A percentile compares a stretch with the other conserved stretches of the same genome.
Conservation (phyloP, 2,113 vertebrate genomes). For the Mohoua ochrocephala region DNA sequence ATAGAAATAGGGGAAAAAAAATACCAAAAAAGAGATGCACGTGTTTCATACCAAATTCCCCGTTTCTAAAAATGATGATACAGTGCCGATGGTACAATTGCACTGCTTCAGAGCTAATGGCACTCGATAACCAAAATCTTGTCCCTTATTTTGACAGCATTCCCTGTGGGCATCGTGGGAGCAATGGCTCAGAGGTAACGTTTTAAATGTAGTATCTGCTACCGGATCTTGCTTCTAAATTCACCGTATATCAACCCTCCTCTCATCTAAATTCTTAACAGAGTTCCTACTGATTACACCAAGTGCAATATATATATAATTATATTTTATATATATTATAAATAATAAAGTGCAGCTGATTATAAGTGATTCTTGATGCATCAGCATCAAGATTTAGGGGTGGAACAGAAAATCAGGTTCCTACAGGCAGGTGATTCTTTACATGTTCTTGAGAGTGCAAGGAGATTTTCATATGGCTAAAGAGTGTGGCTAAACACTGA, state of each 20-base stretch:
- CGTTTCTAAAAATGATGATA: background rate
- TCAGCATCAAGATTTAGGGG: background rate
- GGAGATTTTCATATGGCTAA: background rate
- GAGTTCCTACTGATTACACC: background rate
- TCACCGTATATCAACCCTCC: fast-evolving
- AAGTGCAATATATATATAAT: background rate
- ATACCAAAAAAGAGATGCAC: background rate
- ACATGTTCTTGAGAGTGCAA: background rate
- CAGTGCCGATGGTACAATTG: background rate
- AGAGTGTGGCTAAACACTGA: background rate
- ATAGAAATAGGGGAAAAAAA: background rate
- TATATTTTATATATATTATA: background rate
- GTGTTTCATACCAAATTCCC: background rate
- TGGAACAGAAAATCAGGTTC: background rate
- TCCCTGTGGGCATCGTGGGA: background rate
- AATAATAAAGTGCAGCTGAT: background rate
- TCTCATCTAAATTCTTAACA: background rate
- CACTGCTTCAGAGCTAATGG: background rate
- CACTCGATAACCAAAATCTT: background rate
- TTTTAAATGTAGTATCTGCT: background rate
- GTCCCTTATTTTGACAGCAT: background rate
- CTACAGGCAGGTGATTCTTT: background rate
- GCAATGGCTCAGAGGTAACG: background rate
- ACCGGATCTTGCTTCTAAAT: background rate
- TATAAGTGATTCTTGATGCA: background rate